Evolutionary conservation across 2,888 invertebrate genomes (phyloP).

Genomic region (Sarcophaga subvicina): DNA sequence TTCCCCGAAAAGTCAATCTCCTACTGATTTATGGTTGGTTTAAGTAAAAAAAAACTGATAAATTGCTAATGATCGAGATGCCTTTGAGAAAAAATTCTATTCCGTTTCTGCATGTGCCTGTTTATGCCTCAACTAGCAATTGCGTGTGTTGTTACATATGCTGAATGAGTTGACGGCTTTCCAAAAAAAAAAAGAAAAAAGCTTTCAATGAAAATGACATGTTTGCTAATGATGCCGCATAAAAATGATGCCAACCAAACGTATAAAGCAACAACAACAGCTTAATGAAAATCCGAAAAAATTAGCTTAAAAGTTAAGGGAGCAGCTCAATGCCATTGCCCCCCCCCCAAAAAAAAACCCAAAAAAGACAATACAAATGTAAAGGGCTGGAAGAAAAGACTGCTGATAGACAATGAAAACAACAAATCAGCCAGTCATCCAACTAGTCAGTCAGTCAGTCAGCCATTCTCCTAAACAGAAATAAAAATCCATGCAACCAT

Average conservation of each 20-base stretch:
- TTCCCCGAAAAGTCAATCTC: no score
- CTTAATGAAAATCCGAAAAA: conserved; percentile 11
- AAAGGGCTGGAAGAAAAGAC: neutral
- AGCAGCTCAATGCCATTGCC: neutral
- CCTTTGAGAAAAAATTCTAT: no score
- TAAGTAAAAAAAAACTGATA: no score
- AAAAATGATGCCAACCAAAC: conserved; percentile 30
- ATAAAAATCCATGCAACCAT: no score
- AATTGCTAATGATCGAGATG: no score
- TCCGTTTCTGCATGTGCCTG: no score
- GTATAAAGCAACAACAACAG: neutral
- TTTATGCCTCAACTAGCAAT: no score
- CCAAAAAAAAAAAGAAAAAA: neutral
- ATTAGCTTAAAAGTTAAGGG: conserved; percentile 27
- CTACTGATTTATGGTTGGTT: no score
- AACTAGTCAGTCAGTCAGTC: conserved; percentile 16
- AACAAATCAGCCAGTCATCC: conserved; percentile 29
- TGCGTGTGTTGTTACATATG: no score
- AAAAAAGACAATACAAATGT: conserved; percentile 37
- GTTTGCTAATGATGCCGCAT: conserved; percentile 56
- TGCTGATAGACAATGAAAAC: conserved; percentile 7
- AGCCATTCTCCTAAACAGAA: conserved; percentile 24
- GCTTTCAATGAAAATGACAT: conserved; percentile 55
- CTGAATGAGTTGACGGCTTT: conserved; percentile 10
- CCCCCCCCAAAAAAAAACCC: conserved; percentile 5